Conservation (phyloP, 2,797 vertebrate genomes). For the Characodon lateralis region DNA sequence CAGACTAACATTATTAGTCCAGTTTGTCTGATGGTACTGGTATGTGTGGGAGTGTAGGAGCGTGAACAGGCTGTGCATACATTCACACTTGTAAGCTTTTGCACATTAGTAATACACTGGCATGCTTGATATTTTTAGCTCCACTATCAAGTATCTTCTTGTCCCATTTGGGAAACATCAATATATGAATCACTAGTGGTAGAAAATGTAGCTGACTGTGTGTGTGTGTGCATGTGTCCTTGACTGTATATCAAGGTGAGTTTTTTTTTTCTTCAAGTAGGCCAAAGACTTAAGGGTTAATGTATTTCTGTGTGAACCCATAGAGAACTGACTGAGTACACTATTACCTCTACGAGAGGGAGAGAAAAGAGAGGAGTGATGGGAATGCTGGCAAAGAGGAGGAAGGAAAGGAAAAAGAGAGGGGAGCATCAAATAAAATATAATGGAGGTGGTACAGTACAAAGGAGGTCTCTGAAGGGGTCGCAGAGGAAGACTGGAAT, state of each 20-base stretch:
- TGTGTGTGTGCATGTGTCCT: slow-evolving; percentile 48
- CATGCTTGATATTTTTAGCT: slow-evolving; percentile 64
- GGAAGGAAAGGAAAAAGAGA: slow-evolving; percentile 7
- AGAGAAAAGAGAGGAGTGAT: slow-evolving; percentile 19
- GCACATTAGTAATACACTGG: slow-evolving; percentile 33
- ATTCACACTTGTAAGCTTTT: slow-evolving; percentile 14
- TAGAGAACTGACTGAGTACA: slow-evolving; percentile 63
- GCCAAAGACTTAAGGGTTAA: slow-evolving; percentile 68
- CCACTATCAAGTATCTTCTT: slow-evolving; percentile 63
- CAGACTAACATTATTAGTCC: not conserved
- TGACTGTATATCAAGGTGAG: slow-evolving; percentile 66
- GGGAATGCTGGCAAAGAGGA: slow-evolving; percentile 19
- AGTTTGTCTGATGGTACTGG: not conserved
- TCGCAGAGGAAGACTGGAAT: slow-evolving; percentile 21
- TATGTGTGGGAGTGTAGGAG: slow-evolving; percentile 1
- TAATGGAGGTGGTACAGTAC: slow-evolving; percentile 27
- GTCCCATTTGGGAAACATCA: slow-evolving; percentile 61
- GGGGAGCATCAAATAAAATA: slow-evolving; percentile 9
- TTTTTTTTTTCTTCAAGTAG: slow-evolving; percentile 49
- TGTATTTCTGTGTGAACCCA: slow-evolving; percentile 67
- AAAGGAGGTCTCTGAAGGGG: slow-evolving; percentile 26
- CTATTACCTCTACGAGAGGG: slow-evolving; percentile 44
- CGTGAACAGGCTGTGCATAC: slow-evolving; percentile 10
- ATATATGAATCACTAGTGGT: slow-evolving; percentile 61
- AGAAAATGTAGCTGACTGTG: slow-evolving; percentile 33